Conservation (phyloP, 2,888 invertebrate species). For the Uropetala carovei region DNA sequence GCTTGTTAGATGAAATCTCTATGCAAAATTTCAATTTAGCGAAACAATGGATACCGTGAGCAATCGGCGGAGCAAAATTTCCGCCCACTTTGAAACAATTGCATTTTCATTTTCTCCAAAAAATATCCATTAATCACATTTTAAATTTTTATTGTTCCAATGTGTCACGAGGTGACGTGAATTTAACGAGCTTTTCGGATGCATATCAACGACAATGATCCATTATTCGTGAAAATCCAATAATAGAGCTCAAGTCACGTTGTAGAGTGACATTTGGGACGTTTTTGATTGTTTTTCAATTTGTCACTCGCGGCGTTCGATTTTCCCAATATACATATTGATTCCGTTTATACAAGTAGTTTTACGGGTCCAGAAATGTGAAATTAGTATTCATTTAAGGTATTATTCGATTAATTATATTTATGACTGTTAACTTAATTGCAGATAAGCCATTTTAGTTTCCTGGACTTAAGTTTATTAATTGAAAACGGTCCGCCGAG, state of each 20-base stretch:
- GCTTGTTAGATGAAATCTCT: no score
- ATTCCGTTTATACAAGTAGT: background rate
- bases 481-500: no score
- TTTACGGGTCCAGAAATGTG: background rate
- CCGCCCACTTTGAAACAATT: no score
- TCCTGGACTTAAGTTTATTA: no score
- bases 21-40: no score
- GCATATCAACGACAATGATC: background rate
- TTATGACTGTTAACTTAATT: no score
- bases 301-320: no score
- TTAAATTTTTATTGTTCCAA: background rate
- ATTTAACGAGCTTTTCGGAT: background rate
- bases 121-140: conserved; percentile 14
- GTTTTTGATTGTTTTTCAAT: background rate
- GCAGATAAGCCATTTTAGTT: no score
- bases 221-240: background rate
- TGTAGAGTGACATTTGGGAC: background rate
- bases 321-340: background rate
- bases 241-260: background rate
- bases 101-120: no score
- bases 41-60: no score
- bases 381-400: background rate
- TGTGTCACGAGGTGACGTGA: background rate
- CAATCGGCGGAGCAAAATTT: no score
- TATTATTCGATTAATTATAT: background rate